phyloP scores from a whole-genome alignment of 1,140 invertebrate species.

The Drosophila pseudoobscura region DNA sequence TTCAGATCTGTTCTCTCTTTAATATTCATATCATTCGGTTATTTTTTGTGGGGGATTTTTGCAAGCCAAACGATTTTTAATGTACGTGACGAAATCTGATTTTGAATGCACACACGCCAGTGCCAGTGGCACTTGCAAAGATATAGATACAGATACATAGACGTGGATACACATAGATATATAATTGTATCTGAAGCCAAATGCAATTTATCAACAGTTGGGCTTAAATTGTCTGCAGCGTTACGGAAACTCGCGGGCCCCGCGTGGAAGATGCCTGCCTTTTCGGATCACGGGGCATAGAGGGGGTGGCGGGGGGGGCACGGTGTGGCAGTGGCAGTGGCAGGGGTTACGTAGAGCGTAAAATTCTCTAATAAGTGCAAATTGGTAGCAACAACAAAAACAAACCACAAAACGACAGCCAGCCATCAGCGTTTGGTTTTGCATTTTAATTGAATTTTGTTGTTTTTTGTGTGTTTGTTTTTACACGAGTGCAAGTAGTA shows the following conservation, averaged over 20 bases:
- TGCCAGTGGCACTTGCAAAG: constrained; percentile 19
- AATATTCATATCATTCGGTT: constrained; percentile 1
- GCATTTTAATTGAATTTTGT: constrained; percentile 56
- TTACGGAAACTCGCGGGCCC: constrained; percentile 61
- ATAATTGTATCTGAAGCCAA: constrained; percentile 66
- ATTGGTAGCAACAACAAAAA: constrained; percentile 49
- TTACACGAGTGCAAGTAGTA: constrained; percentile 44
- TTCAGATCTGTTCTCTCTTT: constrained; percentile 23
- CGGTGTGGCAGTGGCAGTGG: neutral
- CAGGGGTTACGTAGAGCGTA: constrained; percentile 42
- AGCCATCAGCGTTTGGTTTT: constrained; percentile 36
- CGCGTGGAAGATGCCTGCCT: constrained; percentile 52
- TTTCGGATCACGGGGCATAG: neutral
- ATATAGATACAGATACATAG: constrained; percentile 4
- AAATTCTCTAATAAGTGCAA: constrained; percentile 76
- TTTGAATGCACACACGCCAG: constrained; percentile 56
- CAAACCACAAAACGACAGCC: constrained; percentile 15
- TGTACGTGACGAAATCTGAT: constrained; percentile 78
- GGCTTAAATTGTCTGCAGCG: constrained; percentile 79
- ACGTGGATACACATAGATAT: constrained; percentile 32
- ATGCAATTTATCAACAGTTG: constrained; percentile 80
- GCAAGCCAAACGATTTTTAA: constrained; percentile 76
- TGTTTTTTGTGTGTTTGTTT: neutral
- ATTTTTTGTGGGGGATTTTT: constrained; percentile 26
- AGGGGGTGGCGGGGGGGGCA: neutral